Evolutionary conservation across 2,113 vertebrate species (phyloP).

Genomic region (Rhinopomastus cyanomelas): DNA sequence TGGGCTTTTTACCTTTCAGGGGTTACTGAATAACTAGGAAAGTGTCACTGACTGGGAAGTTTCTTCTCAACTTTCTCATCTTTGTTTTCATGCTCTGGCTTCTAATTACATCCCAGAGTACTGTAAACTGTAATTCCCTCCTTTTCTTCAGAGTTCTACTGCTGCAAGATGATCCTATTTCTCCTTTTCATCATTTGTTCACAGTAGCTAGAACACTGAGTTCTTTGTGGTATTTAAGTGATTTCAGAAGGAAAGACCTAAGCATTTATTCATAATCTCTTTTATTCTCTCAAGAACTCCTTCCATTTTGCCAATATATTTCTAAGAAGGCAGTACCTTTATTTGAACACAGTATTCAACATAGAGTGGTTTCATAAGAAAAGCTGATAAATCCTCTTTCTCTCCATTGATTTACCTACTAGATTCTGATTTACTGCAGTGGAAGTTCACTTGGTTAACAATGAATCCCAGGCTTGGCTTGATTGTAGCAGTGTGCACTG

Average conservation of each 20-base stretch:
- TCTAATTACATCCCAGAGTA: background rate
- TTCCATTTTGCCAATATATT: background rate
- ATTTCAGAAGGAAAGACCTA: background rate
- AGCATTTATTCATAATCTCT: background rate
- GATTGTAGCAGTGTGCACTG: background rate
- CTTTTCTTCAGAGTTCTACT: background rate
- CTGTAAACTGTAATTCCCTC: background rate
- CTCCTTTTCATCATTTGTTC: background rate
- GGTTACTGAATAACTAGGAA: background rate
- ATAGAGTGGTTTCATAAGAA: background rate
- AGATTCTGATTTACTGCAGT: background rate
- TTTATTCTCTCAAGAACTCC: background rate
- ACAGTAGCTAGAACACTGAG: background rate
- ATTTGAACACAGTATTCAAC: background rate
- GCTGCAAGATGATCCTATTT: background rate
- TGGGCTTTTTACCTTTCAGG: background rate
- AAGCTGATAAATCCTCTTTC: background rate
- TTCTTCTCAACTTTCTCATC: background rate
- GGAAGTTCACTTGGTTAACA: background rate
- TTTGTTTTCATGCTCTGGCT: conserved; percentile 13
- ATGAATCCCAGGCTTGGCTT: background rate
- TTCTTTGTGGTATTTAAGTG: background rate
- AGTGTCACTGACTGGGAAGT: background rate
- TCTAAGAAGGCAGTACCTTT: background rate
- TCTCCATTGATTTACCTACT: background rate